These are phyloP conservation scores for Drosophila birchii DNA, from an alignment of 2,888 invertebrate species.

Conservation along the genomic window DNA sequence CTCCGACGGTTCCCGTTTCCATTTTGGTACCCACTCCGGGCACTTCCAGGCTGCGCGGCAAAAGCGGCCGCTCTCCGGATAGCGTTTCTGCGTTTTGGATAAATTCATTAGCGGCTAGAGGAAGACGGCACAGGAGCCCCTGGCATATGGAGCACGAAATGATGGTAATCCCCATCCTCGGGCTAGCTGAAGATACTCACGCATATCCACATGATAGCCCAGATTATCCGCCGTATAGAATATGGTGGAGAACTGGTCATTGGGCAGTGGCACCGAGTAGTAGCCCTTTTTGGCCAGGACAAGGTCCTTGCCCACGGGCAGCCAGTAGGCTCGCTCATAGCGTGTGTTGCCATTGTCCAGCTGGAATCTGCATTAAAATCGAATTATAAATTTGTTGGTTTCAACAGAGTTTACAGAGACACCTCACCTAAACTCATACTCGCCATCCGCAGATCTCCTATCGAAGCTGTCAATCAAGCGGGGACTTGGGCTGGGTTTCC, in stretches of 20 bases:
- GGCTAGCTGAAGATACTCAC: constrained; percentile 45
- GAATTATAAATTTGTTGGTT: neutral
- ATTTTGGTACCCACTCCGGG: constrained; percentile 46
- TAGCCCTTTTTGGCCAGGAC: constrained; percentile 78
- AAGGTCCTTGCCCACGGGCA: constrained; percentile 58
- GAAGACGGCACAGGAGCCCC: neutral
- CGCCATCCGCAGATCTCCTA: constrained; percentile 63
- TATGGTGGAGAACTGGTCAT: constrained; percentile 72
- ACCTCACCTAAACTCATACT: constrained; percentile 72
- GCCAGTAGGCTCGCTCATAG: constrained; percentile 80
- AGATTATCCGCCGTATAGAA: constrained; percentile 81
- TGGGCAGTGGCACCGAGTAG: constrained; percentile 79
- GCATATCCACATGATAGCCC: constrained; percentile 76
- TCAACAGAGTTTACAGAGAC: neutral
- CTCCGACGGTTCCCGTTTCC: constrained; percentile 1
- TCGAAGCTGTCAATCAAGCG: constrained; percentile 69
- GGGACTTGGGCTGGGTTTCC: constrained; percentile 24
- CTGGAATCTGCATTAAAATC: constrained; percentile 67
- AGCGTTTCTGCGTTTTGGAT: constrained; percentile 70
- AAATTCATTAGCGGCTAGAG: constrained; percentile 59
- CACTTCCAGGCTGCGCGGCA: constrained; percentile 73
- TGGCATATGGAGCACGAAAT: neutral
- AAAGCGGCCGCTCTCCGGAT: constrained; percentile 62
- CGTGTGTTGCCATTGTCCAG: constrained; percentile 80
- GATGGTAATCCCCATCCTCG: neutral